A percentile compares a stretch with the other conserved stretches of the same genome.
Conservation (phyloP, 1,140 invertebrate genomes). For the Ips typographus region DNA sequence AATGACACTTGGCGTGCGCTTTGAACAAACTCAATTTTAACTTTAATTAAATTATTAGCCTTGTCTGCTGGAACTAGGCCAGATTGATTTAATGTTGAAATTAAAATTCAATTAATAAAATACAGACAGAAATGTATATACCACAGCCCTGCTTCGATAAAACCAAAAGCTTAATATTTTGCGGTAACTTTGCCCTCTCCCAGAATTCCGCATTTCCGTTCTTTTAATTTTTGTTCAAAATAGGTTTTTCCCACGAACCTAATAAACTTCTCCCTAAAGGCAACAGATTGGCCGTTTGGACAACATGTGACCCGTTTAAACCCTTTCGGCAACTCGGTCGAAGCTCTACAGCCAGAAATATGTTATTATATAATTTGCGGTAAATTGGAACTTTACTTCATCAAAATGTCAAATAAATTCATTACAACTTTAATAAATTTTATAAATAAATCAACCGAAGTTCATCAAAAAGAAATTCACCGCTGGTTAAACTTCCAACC, state of each 20-base stretch:
- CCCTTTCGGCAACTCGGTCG: background rate
- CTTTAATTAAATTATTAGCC: conserved; percentile 7
- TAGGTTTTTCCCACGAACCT: conserved; percentile 20
- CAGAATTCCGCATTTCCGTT: conserved; percentile 14
- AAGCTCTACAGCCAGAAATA: conserved; percentile 10
- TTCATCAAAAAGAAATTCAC: too few relatives aligned
- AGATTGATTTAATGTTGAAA: too few relatives aligned
- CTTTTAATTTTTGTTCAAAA: conserved; percentile 26
- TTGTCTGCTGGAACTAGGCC: too few relatives aligned
- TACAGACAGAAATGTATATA: too few relatives aligned
- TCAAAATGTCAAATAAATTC: conserved; percentile 1
- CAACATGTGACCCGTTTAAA: conserved; percentile 28
- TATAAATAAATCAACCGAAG: too few relatives aligned
- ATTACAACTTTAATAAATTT: background rate
- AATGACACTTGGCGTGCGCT: conserved; percentile 17
- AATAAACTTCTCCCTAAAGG: conserved; percentile 18
- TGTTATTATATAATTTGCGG: conserved; percentile 26
- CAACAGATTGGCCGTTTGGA: conserved; percentile 31
- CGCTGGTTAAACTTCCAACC: too few relatives aligned
- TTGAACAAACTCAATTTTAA: background rate
- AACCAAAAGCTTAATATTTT: conserved; percentile 8
- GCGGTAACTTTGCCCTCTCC: background rate
- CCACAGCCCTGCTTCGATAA: background rate
- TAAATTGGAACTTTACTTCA: conserved; percentile 14
- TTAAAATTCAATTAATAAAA: background rate